Percentiles rank a stretch among this genome's conserved stretches.
Evolutionary conservation across 2,113 vertebrate genomes (phyloP).

Genomic region (Amblyopsis rosae): DNA sequence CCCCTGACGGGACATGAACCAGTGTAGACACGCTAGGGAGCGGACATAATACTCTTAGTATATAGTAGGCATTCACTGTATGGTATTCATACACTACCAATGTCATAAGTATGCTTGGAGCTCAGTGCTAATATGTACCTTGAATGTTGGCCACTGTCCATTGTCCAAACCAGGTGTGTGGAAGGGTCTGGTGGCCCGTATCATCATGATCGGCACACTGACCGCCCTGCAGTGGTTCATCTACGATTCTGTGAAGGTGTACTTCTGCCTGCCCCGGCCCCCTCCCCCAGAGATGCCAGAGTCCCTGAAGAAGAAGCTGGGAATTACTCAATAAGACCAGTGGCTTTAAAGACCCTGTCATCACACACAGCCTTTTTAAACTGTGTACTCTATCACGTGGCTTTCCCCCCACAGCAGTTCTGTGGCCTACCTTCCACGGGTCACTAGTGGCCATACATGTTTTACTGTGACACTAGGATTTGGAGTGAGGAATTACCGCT

Average conservation of each 20-base stretch:
- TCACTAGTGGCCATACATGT: no score
- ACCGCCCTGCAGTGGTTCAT: conserved; percentile 99
- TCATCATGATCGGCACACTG: conserved; percentile 99
- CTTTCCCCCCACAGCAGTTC: no score
- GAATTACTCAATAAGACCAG: conserved; percentile 83
- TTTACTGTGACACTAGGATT: no score
- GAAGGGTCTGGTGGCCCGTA: conserved; percentile 97
- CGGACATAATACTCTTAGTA: conserved; percentile 38
- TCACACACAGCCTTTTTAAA: background rate
- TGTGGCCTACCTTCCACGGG: no score
- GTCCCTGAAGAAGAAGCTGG: conserved; percentile 98
- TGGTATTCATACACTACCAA: background rate
- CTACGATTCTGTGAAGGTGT: conserved; percentile 98
- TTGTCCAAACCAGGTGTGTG: conserved; percentile 84
- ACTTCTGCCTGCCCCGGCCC: conserved; percentile 96
- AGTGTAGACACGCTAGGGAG: conserved; percentile 52
- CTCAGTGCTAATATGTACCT: background rate
- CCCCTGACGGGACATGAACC: conserved; percentile 30
- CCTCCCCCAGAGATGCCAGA: conserved; percentile 99
- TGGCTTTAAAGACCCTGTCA: background rate
- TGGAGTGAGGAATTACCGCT: no score
- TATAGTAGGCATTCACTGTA: background rate
- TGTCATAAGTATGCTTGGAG: no score
- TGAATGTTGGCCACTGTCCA: background rate
- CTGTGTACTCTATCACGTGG: no score